phyloP scores from a whole-genome alignment of 2,797 vertebrate genomes.

The Vespertilio murinus region DNA sequence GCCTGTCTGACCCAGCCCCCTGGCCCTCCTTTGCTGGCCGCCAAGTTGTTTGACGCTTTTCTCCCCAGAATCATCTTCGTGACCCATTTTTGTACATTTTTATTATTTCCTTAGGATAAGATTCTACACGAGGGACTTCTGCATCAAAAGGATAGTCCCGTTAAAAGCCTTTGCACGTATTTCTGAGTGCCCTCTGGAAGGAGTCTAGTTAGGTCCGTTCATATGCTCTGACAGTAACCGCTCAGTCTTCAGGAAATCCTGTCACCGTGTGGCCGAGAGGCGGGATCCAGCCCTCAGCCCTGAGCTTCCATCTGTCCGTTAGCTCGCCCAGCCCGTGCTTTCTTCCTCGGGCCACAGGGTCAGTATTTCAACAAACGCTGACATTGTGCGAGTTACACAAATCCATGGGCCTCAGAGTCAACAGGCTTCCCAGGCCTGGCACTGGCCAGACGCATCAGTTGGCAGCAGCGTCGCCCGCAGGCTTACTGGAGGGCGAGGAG shows the following conservation, averaged over 20 bases:
- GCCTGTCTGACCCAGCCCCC: fast-evolving
- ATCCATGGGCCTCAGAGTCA: not conserved
- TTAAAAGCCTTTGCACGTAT: not conserved
- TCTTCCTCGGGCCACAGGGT: not conserved
- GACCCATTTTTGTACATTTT: not conserved
- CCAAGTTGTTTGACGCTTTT: not conserved
- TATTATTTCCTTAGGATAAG: not conserved
- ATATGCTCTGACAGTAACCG: fast-evolving
- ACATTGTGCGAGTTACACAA: not conserved
- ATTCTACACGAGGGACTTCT: not conserved
- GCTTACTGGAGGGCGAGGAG: not conserved
- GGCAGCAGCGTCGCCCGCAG: conserved; percentile 33
- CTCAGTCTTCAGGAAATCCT: not conserved
- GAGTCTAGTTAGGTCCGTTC: no score
- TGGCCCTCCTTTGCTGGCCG: fast-evolving
- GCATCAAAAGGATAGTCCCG: not conserved
- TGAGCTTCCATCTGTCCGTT: not conserved
- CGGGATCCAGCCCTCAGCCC: not conserved
- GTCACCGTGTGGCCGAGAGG: not conserved
- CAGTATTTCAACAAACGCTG: not conserved
- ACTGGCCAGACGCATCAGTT: fast-evolving
- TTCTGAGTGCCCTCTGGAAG: not conserved
- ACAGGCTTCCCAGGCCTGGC: not conserved
- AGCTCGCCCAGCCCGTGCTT: not conserved
- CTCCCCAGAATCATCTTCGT: not conserved